A percentile compares a stretch with the other conserved stretches of the same genome.
Evolutionary conservation across 2,113 vertebrate genomes (phyloP).

Genomic region (Indri indri): DNA sequence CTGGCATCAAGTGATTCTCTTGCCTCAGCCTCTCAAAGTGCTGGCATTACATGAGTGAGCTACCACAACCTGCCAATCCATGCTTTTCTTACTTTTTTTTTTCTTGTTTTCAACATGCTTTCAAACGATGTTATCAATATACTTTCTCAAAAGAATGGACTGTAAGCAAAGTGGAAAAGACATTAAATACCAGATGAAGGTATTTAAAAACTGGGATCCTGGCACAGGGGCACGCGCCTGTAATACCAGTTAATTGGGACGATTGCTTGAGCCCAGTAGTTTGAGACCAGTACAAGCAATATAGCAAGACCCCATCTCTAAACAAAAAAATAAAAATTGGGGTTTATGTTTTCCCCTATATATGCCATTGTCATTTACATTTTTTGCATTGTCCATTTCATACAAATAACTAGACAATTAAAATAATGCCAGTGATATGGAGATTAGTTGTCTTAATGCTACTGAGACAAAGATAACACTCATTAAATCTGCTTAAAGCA

Average conservation of each 20-base stretch:
- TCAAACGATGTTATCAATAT: background rate
- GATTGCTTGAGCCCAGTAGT: too few relatives aligned
- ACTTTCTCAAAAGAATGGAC: background rate
- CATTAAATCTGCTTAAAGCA: background rate
- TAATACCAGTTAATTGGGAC: too few relatives aligned
- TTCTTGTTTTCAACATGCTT: background rate
- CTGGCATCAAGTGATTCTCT: too few relatives aligned
- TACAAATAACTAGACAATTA: background rate
- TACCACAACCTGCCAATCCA: too few relatives aligned
- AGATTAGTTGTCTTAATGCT: background rate
- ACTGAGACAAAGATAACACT: constrained; percentile 35
- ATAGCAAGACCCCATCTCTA: too few relatives aligned
- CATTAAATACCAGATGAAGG: background rate
- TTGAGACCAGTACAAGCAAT: too few relatives aligned
- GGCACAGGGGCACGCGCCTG: too few relatives aligned
- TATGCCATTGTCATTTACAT: background rate
- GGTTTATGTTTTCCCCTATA: background rate
- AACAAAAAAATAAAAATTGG: background rate
- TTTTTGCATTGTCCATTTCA: background rate
- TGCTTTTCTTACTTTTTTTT: background rate
- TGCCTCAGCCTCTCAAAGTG: too few relatives aligned
- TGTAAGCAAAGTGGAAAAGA: background rate
- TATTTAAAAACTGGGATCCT: background rate
- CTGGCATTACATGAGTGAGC: too few relatives aligned
- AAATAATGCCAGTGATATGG: background rate